Evolutionary conservation across 2,888 invertebrate genomes (phyloP), one percentile per base, ranked within the genome.

Genomic region (Himalopsyche tibetana): DNA sequence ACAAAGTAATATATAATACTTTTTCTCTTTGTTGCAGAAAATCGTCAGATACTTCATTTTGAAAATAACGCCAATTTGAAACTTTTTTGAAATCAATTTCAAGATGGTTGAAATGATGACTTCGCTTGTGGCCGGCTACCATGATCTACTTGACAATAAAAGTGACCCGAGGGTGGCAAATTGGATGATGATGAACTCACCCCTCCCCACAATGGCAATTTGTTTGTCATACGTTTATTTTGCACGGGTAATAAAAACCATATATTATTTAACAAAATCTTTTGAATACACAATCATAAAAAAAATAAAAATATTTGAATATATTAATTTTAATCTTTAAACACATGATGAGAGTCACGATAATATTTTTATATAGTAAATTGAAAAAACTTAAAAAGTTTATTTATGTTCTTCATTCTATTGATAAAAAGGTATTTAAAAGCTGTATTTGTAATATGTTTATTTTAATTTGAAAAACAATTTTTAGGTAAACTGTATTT

Each of bases 101-200:
- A 93, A 91, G 92, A 96, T 96, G 96, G 94, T 93, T 89, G 90
- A 94, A 90, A 89, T 94, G 90, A 91, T 95, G 87, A 91, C 91
- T 90, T 92, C 92, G 90, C 90, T 95, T 89, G 94, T 95, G 89
- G 95, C 94, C 89, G 94, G 94, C 40, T 96, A 96, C 91, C 94
- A 94, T 89, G 96, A 97, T 91, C 90, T 97, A 87, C 96, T 97
- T 96, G 96, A 97, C 91, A 96, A 97, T 91, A 95, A 96, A 92
- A 96, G 97, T 91, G 96, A 98, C 92, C 95, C 95, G 55, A 94
- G 98, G 89, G 96, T 97, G 86, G 95, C 95, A 89, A 94, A 94
- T 90, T 97, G 96, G 96, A 93, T 95, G 86, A 93, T 97, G 92
- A 97, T 98, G 96, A 95, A 95, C 89, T 95, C 96, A 36, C 97